Conservation (phyloP, 92 coral and sea anemone species). For the Actinostola sp. region DNA sequence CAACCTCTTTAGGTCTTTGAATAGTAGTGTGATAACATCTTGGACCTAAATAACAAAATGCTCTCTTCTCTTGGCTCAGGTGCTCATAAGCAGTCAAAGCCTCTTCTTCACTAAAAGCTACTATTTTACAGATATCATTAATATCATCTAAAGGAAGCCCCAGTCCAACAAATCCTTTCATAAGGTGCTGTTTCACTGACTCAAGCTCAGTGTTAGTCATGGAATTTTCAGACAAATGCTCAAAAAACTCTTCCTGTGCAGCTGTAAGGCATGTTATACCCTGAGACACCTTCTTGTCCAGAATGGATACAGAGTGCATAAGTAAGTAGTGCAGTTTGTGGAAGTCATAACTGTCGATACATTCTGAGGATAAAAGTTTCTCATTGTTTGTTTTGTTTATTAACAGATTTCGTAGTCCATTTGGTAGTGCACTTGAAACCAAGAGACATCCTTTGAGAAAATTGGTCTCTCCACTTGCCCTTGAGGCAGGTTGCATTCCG, state of each 20-base stretch:
- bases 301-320: not conserved
- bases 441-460: constrained; percentile 28
- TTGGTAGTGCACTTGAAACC: not conserved
- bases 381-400: not conserved
- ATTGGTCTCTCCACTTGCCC: constrained; percentile 15
- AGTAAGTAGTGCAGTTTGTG: not conserved
- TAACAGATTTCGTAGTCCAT: constrained; percentile 16
- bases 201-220: not conserved
- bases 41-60: not conserved
- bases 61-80: constrained; percentile 17
- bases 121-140: not conserved
- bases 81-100: constrained; percentile 15
- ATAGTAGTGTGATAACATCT: not conserved
- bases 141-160: constrained; percentile 4
- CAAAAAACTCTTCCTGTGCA: constrained; percentile 8
- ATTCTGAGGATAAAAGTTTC: not conserved
- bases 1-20: constrained; percentile 14
- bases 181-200: not conserved
- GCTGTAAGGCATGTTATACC: constrained; percentile 2
- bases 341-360: not conserved
- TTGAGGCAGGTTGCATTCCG: not conserved
- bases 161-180: not conserved
- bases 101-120: constrained; percentile 18
- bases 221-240: not conserved
- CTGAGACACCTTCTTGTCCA: not conserved